Evolutionary conservation across 2,888 invertebrate genomes (phyloP), one percentile per base, ranked within the genome.

Genomic region (Phlogophora meticulosa): DNA sequence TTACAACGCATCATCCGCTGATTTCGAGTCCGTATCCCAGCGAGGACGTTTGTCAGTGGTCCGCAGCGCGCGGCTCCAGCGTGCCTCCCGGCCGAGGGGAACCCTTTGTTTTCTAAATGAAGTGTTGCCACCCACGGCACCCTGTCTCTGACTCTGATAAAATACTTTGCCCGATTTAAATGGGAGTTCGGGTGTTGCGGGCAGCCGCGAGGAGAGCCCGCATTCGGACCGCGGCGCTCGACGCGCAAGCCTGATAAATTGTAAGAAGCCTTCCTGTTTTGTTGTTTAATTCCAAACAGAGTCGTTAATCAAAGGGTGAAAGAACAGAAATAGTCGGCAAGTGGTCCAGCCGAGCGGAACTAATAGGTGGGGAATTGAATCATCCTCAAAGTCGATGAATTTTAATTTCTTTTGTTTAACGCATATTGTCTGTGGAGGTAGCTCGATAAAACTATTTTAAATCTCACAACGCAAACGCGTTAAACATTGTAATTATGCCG

Each of bases 21-120:
- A 55, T 79, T 76, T 77, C 58, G 49, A 59, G 71, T 72, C 78
- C 71, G 66, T 59, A 77, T 76, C 67, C 69, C 58, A 67, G 67
- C 34, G 59, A 65, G 65, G 79, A 79, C 83, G 82, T 86, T 87
- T 85, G 80, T 86, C 84, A 84, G 70, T 72, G 73, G 80, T 66
- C 64, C 58, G 76, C 63, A 70, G 42, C 53, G 56, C 55, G 69
- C 65, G 66, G 61, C 51, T 17, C 53, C 71, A 68, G 58, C 74
- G 58, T 72, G 51, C 68, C 60, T 32, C 60, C 72, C 78, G 51
- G 36, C 15, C 46, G 76, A 68, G 68, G 55, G 60, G 68, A 55
- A 71, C 74, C 87, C 85, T 87, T 89, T 88, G 89, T 89, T 85
- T 83, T 73, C 71, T 83, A 85, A 87, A 88, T 86, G 82, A 86